Evolutionary conservation across 2,888 invertebrate genomes (phyloP), one percentile per base, ranked within the genome.

Genomic region (Melinaea menophilus): DNA sequence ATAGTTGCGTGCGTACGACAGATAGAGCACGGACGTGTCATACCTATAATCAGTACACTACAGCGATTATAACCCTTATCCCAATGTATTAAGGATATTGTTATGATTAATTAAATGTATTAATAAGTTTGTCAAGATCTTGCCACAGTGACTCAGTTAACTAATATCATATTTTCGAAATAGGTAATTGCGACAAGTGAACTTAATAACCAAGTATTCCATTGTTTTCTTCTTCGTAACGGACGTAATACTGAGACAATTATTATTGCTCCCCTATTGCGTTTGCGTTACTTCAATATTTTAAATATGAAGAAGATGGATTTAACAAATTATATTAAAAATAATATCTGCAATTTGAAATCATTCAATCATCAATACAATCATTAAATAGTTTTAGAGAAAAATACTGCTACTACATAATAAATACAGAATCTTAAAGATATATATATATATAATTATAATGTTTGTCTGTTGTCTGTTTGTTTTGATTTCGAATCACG

Each of bases 71-170:
- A 41, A 33, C 22, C 12, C 56, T 55, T 66, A 69, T 63, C 2
- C 7, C 9, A 54, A n/a, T 7, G 22, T 2, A 35, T 46, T 62
- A 62, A 35, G 56, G 33, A 12, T 13, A 4, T 33, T 34, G 22
- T 51, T 48, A 12, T 41, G 37, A 22, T 57, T 59, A 4, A 4
- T 51, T 3, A 56, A 5, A 4, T 12, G 59, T 46, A 55, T 5
- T 13, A 45, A 7, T 31, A 62, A 9, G 31, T 56, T 55, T 56
- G 66, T 51, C 2, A 22, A 9, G 56, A n/a, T 62, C 68, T 79
- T 78, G 79, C 78, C 77, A 77, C 78, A 80, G 78, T 81, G 80
- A 77, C 79, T 80, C 76, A 73, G 71, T 84, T 81, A 84, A 82
- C 78, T 81, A 79, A 85, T 77, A 76, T 76, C 71, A 70, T 61